Conservation (phyloP, 92 coral and sea anemone species). For the Phenganax stokvisi region DNA sequence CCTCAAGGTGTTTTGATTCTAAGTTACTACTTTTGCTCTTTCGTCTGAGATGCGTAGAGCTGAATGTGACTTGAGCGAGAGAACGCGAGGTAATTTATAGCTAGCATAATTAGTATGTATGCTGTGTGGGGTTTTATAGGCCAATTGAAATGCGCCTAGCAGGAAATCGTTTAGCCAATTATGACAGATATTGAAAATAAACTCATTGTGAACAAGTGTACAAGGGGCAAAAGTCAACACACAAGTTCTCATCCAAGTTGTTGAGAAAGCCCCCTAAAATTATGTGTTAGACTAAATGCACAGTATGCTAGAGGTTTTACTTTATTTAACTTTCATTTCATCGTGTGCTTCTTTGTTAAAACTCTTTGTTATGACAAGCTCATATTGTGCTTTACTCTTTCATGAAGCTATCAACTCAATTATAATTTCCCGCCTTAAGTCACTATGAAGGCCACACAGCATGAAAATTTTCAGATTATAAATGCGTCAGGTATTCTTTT, state of each 20-base stretch:
- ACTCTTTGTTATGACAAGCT: constrained; percentile 14
- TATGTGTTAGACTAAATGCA: constrained; percentile 16
- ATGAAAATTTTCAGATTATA: not conserved
- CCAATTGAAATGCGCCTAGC: constrained; percentile 30
- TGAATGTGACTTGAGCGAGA: not conserved
- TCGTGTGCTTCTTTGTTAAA: constrained; percentile 1
- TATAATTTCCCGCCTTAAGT: constrained; percentile 39
- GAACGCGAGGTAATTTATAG: constrained; percentile 29
- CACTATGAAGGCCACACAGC: constrained; percentile 30
- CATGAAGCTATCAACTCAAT: constrained; percentile 39
- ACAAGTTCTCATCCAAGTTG: not conserved
- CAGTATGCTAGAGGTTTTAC: constrained; percentile 14
- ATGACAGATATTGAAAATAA: constrained; percentile 34
- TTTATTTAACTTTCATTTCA: constrained; percentile 19
- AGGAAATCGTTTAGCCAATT: constrained; percentile 43
- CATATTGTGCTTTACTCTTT: constrained; percentile 37
- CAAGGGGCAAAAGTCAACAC: not conserved
- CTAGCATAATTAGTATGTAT: constrained; percentile 14
- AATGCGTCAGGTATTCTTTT: not conserved
- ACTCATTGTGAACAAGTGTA: constrained; percentile 11
- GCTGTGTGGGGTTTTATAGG: constrained; percentile 39
- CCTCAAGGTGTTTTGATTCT: not conserved
- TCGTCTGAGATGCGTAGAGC: not conserved
- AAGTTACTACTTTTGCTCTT: not conserved
- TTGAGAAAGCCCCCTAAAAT: not conserved